Conservation (phyloP, 2,888 invertebrate genomes). For the Petrolisthes cinctipes region DNA sequence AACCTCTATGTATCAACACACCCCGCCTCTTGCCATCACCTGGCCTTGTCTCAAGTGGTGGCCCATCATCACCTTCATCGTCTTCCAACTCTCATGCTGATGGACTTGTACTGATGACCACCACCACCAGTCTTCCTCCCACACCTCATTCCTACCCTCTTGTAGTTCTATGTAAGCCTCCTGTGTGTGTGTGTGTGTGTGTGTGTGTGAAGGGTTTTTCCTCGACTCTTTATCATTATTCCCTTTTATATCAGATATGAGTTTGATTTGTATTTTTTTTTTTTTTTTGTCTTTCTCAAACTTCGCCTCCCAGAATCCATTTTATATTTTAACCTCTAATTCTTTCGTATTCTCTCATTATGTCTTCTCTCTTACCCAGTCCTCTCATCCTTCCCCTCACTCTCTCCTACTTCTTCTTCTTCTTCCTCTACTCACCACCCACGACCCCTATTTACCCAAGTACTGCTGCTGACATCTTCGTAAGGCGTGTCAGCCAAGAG, state of each 20-base stretch:
- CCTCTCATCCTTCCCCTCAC: background rate
- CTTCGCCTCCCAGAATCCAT: background rate
- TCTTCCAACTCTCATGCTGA: too few species aligned
- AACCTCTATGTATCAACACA: background rate
- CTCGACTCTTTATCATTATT: background rate
- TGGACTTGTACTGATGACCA: too few species aligned
- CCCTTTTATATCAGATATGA: background rate
- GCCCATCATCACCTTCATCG: too few species aligned
- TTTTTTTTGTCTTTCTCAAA: background rate
- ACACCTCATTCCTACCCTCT: too few species aligned
- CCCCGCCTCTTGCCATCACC: too few species aligned
- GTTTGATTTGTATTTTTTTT: background rate
- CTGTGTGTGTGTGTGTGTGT: background rate
- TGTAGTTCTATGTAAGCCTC: too few species aligned
- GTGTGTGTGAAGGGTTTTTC: background rate
- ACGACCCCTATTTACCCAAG: background rate
- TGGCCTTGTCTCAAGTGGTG: too few species aligned
- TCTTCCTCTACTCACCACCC: background rate
- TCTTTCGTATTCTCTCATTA: background rate
- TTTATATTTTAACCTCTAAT: background rate
- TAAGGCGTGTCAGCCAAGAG: slow-evolving; percentile 5
- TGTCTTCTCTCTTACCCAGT: background rate
- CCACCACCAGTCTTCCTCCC: too few species aligned
- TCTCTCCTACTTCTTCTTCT: background rate
- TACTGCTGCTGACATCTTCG: background rate